A percentile compares a stretch with the other conserved stretches of the same genome.
phyloP scores from a whole-genome alignment of 2,888 invertebrate genomes.

The Drosophila imparisetae region DNA sequence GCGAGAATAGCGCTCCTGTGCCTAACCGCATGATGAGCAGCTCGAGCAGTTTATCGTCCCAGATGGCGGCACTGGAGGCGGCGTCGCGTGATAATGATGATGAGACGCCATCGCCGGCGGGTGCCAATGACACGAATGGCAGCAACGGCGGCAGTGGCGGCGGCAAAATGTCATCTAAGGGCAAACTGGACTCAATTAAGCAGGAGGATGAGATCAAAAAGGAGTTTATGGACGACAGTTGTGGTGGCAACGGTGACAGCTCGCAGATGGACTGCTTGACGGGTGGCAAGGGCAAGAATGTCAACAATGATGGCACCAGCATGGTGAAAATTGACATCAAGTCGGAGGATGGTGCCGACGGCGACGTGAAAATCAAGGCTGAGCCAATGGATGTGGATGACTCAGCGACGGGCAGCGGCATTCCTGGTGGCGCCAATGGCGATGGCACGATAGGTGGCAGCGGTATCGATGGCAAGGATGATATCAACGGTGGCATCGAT shows the following conservation, averaged over 20 bases:
- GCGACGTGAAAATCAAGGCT: conserved; percentile 82
- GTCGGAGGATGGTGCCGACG: conserved; percentile 66
- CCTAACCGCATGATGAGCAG: conserved; percentile 65
- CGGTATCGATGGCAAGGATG: conserved; percentile 86
- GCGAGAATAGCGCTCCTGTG: conserved; percentile 26
- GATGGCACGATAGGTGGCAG: conserved; percentile 75
- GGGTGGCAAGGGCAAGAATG: conserved; percentile 86
- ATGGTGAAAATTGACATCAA: conserved; percentile 80
- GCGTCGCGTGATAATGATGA: conserved; percentile 89
- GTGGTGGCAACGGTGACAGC: conserved; percentile 82
- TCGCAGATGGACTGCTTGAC: conserved; percentile 84
- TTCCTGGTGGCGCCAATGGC: conserved; percentile 43
- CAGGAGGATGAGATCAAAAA: conserved; percentile 89
- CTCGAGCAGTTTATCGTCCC: conserved; percentile 88
- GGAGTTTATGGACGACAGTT: conserved; percentile 87
- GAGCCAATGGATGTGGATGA: conserved; percentile 84
- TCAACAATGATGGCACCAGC: conserved; percentile 87
- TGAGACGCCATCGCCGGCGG: conserved; percentile 87
- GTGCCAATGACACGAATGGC: conserved; percentile 78
- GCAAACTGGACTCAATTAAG: conserved; percentile 88
- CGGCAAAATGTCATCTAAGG: conserved; percentile 85
- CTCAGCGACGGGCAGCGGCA: conserved; percentile 32
- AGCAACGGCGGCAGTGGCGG: conserved; percentile 64
- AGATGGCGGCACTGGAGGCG: conserved; percentile 90
- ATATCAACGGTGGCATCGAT: conserved; percentile 86